Percentiles rank a stretch among this genome's conserved stretches.
Evolutionary conservation across 1,140 invertebrate species (phyloP).

Genomic region (Lucilia sericata): DNA sequence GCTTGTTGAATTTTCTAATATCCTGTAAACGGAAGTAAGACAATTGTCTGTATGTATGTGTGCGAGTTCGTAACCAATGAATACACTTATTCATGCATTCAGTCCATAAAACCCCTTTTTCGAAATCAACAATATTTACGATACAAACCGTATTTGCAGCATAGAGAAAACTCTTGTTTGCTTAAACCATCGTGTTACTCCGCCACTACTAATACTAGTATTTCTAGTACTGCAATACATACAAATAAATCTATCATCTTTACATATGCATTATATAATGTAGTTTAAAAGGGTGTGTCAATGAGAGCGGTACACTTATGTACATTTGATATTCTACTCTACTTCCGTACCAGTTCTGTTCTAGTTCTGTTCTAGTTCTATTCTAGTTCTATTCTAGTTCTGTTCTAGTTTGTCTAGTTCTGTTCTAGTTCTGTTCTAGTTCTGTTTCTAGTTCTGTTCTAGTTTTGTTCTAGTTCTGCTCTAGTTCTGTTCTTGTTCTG

Average conservation of each 20-base stretch:
- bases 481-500: too few species aligned
- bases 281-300: too few species aligned
- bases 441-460: too few species aligned
- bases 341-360: too few species aligned
- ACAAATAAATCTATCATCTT: not conserved
- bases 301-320: too few species aligned
- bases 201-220: not conserved
- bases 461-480: too few species aligned
- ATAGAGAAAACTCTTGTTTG: not conserved
- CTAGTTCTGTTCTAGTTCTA: too few species aligned
- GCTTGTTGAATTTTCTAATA: constrained; percentile 29
- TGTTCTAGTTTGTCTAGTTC: too few species aligned
- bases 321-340: too few species aligned
- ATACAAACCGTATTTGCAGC: constrained; percentile 1
- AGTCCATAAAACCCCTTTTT: not conserved
- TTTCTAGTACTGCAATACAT: not conserved
- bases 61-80: not conserved
- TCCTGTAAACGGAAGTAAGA: constrained; percentile 4
- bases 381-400: too few species aligned
- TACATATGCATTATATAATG: too few species aligned
- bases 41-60: not conserved
- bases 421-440: too few species aligned
- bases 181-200: not conserved
- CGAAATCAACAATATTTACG: constrained; percentile 10
- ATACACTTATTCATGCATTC: not conserved